Percentiles rank a stretch among this genome's conserved stretches.
Evolutionary conservation across 2,888 invertebrate species (phyloP).

Genomic region (Pharmacophagus antenor): DNA sequence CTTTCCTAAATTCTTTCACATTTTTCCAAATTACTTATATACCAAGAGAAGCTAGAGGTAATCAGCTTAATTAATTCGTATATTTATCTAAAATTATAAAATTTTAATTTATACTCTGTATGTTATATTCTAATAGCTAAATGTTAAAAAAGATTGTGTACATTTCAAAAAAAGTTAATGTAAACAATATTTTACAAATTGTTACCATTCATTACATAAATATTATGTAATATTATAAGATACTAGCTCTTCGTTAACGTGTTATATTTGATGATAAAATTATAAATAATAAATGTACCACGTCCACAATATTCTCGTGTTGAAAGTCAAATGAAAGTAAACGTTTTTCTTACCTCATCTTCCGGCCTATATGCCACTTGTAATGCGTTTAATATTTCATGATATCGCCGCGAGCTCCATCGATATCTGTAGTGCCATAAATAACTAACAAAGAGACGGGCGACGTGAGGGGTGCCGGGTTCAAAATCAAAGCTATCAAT

Average conservation of each 20-base stretch:
- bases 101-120: too few relatives aligned
- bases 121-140: too few relatives aligned
- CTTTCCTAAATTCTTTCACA: too few relatives aligned
- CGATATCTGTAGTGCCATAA: conserved; percentile 74
- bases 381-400: conserved; percentile 81
- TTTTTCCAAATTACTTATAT: too few relatives aligned
- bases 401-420: conserved; percentile 71
- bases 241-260: too few relatives aligned
- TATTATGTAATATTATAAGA: neutral
- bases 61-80: too few relatives aligned
- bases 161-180: too few relatives aligned
- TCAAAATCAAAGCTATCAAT: conserved; percentile 74
- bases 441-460: conserved; percentile 71
- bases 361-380: conserved; percentile 77
- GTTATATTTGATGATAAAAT: too few relatives aligned
- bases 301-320: conserved; percentile 44
- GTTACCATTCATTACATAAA: neutral
- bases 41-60: too few relatives aligned
- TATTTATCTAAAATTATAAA: too few relatives aligned
- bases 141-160: too few relatives aligned
- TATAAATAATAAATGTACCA: neutral
- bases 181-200: neutral
- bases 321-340: conserved; percentile 58
- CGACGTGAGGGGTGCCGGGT: conserved; percentile 51
- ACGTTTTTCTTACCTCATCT: conserved; percentile 76